Evolutionary conservation across 2,888 invertebrate genomes (phyloP), one percentile per base, ranked within the genome.

Genomic region (Drosophila mayaguana): DNA sequence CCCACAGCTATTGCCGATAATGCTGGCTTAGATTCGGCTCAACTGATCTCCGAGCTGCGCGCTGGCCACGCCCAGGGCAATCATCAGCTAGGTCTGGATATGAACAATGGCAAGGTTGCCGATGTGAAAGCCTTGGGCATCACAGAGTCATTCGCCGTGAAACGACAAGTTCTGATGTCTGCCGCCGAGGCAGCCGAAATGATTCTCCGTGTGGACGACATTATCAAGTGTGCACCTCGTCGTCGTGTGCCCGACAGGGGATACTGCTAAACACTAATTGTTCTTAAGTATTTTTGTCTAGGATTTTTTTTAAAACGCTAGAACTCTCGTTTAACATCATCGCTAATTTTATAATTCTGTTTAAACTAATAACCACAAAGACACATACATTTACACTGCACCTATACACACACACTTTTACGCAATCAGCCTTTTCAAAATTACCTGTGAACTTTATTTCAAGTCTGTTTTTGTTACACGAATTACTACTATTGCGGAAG

Each of bases 1-100:
- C 99, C 99, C 0, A 97, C 97, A 25, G 97, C 97, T 63, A 99
- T 99, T 77, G 98, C 99, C 42, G 99, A 99, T 93, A 99, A 99
- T 93, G 99, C 98, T 67, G 99, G 99, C 68, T 98, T 97, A 92
- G 99, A 99, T 94, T 98, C 98, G 50, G 97, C 99, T 0, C 98
- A 99, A 88, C 94, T 99, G 73, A 94, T 99, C 63, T 96, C 98
- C n/a, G 95, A 98, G 84, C 94, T 99, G 71, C 94, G 98, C 77
- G 99, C 99, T 11, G 95, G 95, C 11, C 99, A 99, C 93, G 96
- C 97, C 43, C 95, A 96, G 84, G 97, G 97, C 57, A 95, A 96
- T 71, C 96, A 96, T 2, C 94, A 94, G 9, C 63, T 78, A 56
- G 93, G 93, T n/a, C 80, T 92, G 96, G 98, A 99, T 92, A 99